phyloP scores from a whole-genome alignment of 1,140 invertebrate genomes.

The Sitophilus oryzae region DNA sequence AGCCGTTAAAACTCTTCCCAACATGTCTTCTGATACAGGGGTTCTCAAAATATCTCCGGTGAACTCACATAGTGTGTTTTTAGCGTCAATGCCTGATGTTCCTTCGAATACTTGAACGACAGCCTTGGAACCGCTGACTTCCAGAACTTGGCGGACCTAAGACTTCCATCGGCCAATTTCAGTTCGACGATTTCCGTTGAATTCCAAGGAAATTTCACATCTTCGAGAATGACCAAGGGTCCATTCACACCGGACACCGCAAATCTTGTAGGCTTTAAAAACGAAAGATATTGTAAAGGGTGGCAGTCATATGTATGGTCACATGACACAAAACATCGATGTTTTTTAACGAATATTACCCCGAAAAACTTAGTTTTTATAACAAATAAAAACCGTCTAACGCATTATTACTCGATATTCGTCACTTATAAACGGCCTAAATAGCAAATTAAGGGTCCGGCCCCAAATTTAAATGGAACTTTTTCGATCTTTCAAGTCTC shows the following conservation, averaged over 20 bases:
- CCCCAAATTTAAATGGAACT: not conserved
- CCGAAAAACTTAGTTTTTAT: no score
- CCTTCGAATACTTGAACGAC: constrained; percentile 72
- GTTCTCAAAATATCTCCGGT: constrained; percentile 65
- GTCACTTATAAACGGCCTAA: no score
- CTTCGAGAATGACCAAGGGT: constrained; percentile 64
- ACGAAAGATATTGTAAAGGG: constrained; percentile 36
- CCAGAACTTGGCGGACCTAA: constrained; percentile 59
- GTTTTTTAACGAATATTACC: no score
- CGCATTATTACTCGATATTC: no score
- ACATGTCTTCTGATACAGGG: constrained; percentile 71
- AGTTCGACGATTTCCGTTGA: constrained; percentile 66
- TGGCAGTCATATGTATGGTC: constrained; percentile 41
- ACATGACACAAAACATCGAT: constrained; percentile 37
- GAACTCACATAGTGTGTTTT: constrained; percentile 66
- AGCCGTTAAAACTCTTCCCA: constrained; percentile 70
- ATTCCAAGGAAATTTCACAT: constrained; percentile 71
- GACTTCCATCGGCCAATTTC: constrained; percentile 55
- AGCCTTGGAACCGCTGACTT: constrained; percentile 65
- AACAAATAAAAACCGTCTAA: no score
- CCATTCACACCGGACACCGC: constrained; percentile 69
- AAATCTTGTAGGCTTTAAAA: constrained; percentile 50
- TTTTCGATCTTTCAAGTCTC: no score
- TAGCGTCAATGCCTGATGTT: constrained; percentile 67
- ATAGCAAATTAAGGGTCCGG: no score